Evolutionary conservation across 2,888 invertebrate species (phyloP).

Genomic region (Timema cristinae): DNA sequence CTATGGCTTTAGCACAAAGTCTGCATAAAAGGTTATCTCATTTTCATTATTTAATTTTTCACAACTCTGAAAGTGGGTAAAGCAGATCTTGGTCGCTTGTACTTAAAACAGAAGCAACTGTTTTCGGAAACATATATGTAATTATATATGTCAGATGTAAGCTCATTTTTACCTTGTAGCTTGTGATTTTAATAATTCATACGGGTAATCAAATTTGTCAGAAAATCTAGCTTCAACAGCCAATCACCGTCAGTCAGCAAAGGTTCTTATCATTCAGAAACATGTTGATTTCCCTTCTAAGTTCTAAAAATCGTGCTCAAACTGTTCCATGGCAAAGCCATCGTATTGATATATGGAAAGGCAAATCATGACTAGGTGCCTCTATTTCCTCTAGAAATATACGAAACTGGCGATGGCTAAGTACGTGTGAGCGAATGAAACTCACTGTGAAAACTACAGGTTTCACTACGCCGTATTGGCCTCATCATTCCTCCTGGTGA

Average conservation of each 20-base stretch:
- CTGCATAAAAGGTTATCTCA: no score
- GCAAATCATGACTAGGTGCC: slow-evolving; percentile 4
- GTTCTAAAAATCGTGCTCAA: background rate
- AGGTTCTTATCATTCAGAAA: slow-evolving; percentile 6
- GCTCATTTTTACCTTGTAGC: background rate
- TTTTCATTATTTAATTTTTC: background rate
- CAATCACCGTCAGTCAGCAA: background rate
- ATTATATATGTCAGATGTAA: background rate
- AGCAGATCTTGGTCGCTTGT: background rate
- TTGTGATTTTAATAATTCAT: background rate
- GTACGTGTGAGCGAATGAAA: background rate
- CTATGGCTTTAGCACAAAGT: no score
- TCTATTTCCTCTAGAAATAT: background rate
- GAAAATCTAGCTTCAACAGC: background rate
- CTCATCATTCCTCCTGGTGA: background rate
- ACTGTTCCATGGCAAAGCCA: background rate
- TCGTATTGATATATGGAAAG: background rate
- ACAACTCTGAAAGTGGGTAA: background rate
- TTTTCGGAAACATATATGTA: background rate
- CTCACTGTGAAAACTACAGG: slow-evolving; percentile 9
- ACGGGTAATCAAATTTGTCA: background rate
- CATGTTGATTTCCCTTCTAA: background rate
- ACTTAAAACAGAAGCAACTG: background rate
- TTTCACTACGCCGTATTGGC: background rate
- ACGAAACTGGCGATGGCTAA: background rate